These are phyloP conservation scores for Nebria brevicollis DNA, from an alignment of 2,888 invertebrate species.

Conservation along the genomic window DNA sequence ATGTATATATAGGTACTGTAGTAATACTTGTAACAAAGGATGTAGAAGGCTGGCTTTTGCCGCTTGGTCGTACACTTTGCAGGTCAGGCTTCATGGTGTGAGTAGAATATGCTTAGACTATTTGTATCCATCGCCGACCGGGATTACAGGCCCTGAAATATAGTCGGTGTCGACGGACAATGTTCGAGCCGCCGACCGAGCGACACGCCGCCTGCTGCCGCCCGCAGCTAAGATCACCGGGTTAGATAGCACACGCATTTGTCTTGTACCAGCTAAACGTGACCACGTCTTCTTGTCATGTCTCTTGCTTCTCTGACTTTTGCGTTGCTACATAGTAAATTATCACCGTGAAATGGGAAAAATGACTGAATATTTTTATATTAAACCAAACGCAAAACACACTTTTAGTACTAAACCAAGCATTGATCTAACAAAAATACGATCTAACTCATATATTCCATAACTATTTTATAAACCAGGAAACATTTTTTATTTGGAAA, in stretches of 20 bases:
- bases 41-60: background rate
- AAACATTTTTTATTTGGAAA: no score
- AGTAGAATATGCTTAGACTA: background rate
- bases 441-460: no score
- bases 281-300: background rate
- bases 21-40: background rate
- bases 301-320: background rate
- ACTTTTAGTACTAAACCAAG: no score
- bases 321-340: background rate
- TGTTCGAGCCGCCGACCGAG: background rate
- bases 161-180: conserved; percentile 1
- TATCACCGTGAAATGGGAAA: background rate
- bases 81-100: background rate
- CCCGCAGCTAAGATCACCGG: background rate
- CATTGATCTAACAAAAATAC: no score
- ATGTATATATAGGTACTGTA: no score
- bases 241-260: background rate
- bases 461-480: no score
- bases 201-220: background rate
- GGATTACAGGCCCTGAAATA: background rate
- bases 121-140: conserved; percentile 1
- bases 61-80: background rate
- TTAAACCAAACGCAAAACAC: no score
- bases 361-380: no score
- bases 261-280: background rate